Percentiles rank a stretch among this genome's conserved stretches.
phyloP scores from a whole-genome alignment of 2,888 invertebrate species.

The Eristalis tenax region DNA sequence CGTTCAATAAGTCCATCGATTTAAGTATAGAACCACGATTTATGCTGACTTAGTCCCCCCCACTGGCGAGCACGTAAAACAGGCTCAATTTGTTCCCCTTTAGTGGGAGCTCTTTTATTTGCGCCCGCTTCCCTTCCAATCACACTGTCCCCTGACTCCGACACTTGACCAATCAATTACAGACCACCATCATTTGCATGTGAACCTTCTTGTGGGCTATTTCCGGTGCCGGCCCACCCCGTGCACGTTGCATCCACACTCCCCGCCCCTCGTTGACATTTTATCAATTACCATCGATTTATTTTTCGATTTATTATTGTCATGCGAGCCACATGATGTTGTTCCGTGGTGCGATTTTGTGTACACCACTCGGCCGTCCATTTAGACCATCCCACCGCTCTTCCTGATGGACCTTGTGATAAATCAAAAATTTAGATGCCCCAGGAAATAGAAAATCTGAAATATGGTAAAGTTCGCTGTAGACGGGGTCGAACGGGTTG shows the following conservation, averaged over 20 bases:
- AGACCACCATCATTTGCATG: conserved; percentile 57
- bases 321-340: conserved; percentile 36
- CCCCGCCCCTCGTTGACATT: conserved; percentile 34
- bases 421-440: conserved; percentile 68
- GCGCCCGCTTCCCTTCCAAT: neutral
- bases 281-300: conserved; percentile 72
- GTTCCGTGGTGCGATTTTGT: conserved; percentile 39
- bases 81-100: too few species aligned
- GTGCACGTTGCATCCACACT: neutral
- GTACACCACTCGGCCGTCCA: conserved; percentile 26
- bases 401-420: conserved; percentile 34
- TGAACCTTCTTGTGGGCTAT: conserved; percentile 9
- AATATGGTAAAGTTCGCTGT: conserved; percentile 63
- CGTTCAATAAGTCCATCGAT: too few species aligned
- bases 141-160: conserved; percentile 23
- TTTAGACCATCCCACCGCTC: neutral
- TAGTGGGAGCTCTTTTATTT: neutral
- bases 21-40: too few species aligned
- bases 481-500: conserved; percentile 43
- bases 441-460: conserved; percentile 69
- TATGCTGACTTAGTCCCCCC: too few species aligned
- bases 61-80: too few species aligned
- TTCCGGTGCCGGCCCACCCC: neutral
- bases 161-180: conserved; percentile 42
- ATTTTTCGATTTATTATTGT: conserved; percentile 69